These are phyloP conservation scores for Sylvilagus floridanus DNA, from an alignment of 2,797 vertebrate species.

Conservation along the genomic window DNA sequence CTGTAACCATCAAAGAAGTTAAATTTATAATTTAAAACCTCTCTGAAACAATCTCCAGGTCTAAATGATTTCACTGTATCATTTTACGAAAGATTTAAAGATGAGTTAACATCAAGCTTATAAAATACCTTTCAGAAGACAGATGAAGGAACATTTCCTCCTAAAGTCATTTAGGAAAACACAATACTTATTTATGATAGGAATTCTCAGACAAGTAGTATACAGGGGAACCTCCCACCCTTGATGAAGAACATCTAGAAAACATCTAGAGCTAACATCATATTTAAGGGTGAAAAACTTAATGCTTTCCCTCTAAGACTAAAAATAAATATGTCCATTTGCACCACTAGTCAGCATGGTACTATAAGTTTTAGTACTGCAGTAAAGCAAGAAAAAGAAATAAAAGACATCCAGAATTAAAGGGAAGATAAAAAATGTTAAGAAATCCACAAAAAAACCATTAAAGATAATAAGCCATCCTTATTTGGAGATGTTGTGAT, in stretches of 20 bases:
- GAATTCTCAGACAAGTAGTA: neutral
- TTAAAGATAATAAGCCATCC: neutral
- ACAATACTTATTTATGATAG: neutral
- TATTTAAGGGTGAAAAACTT: neutral
- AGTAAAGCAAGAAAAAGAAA: neutral
- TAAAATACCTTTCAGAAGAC: neutral
- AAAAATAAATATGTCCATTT: neutral
- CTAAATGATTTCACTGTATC: neutral
- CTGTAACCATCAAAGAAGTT: neutral
- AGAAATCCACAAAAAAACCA: neutral
- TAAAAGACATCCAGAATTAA: neutral
- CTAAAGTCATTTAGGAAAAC: neutral
- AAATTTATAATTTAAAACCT: neutral
- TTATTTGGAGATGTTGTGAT: neutral
- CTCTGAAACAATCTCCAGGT: neutral
- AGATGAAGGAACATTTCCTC: neutral
- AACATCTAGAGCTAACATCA: neutral
- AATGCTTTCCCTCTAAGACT: neutral
- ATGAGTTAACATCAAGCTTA: neutral
- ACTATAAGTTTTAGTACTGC: neutral
- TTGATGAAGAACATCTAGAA: neutral
- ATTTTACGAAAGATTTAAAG: neutral
- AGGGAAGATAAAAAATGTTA: neutral
- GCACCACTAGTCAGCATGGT: too few relatives aligned
- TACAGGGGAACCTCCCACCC: neutral